A percentile compares a stretch with the other conserved stretches of the same genome.
phyloP scores from a whole-genome alignment of 2,113 vertebrate genomes.

The Sclerurus mexicanus region DNA sequence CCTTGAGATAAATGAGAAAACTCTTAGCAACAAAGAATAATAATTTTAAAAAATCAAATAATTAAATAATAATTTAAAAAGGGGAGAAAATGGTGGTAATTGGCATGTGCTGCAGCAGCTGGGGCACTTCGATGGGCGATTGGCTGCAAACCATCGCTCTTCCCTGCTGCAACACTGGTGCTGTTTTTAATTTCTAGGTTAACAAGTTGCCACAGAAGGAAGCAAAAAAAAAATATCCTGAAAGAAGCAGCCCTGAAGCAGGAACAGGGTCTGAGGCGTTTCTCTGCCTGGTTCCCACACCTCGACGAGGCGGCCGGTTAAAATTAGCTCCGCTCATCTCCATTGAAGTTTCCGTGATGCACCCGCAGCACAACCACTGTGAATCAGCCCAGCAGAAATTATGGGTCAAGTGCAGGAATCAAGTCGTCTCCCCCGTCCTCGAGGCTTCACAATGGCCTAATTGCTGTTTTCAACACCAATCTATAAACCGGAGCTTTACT shows the following conservation, averaged over 20 bases:
- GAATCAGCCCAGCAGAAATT: conserved; percentile 26
- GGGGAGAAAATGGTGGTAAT: background rate
- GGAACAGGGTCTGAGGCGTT: background rate
- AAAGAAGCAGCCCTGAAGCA: conserved; percentile 12
- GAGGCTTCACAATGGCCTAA: background rate
- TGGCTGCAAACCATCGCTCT: background rate
- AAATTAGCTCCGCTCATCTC: conserved; percentile 26
- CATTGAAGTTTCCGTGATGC: conserved; percentile 29
- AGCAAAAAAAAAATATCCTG: background rate
- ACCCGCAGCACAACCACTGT: background rate
- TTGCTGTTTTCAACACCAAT: conserved; percentile 28
- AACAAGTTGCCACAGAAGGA: background rate
- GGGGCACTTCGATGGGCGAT: background rate
- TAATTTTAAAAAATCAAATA: background rate
- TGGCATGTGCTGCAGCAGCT: background rate
- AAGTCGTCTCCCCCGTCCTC: background rate
- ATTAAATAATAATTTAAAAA: background rate
- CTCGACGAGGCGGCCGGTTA: background rate
- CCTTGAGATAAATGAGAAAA: background rate
- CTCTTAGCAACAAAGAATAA: background rate
- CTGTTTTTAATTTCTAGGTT: conserved; percentile 37
- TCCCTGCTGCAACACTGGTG: background rate
- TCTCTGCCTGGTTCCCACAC: conserved; percentile 21
- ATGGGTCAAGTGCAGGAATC: conserved; percentile 21
- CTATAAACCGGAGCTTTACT: background rate